A percentile compares a stretch with the other conserved stretches of the same genome.
Evolutionary conservation across 2,888 invertebrate genomes (phyloP).

Genomic region (Oxytorus armatus): DNA sequence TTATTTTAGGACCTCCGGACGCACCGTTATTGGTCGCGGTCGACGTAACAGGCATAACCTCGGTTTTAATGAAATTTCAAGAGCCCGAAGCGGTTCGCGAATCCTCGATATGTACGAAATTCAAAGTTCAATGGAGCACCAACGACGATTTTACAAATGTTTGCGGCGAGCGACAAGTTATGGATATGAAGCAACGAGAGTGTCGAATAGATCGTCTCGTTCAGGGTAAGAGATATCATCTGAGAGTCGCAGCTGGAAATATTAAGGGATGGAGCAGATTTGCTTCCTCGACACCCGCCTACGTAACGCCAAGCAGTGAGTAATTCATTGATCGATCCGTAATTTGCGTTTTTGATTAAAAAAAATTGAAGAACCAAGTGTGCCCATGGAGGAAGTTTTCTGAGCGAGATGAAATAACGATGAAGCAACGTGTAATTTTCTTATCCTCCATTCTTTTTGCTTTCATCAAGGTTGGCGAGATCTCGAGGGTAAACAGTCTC

Average conservation of each 20-base stretch:
- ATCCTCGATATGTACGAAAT: constrained; percentile 94
- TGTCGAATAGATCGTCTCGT: constrained; percentile 90
- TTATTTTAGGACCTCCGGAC: constrained; percentile 89
- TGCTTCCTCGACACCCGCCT: constrained; percentile 91
- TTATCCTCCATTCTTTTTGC: constrained; percentile 37
- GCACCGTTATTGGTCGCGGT: constrained; percentile 92
- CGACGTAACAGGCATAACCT: constrained; percentile 89
- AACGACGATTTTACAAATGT: constrained; percentile 93
- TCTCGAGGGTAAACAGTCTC: constrained; percentile 89
- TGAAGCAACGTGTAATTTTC: too few relatives aligned
- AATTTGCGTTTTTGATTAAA: too few relatives aligned
- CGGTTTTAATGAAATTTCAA: constrained; percentile 89
- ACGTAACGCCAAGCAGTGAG: constrained; percentile 96
- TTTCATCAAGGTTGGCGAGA: constrained; percentile 92
- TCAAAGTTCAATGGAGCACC: constrained; percentile 98
- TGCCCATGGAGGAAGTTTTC: too few relatives aligned
- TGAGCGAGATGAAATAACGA: too few relatives aligned
- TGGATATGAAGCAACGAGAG: constrained; percentile 88
- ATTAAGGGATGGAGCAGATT: constrained; percentile 95
- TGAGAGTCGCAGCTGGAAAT: constrained; percentile 96
- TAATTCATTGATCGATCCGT: neutral
- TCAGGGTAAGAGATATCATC: constrained; percentile 95
- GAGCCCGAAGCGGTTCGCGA: constrained; percentile 90
- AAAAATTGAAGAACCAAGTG: too few relatives aligned
- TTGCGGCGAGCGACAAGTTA: constrained; percentile 92